Conservation (phyloP, 2,888 invertebrate species). For the Spialia ferax region DNA sequence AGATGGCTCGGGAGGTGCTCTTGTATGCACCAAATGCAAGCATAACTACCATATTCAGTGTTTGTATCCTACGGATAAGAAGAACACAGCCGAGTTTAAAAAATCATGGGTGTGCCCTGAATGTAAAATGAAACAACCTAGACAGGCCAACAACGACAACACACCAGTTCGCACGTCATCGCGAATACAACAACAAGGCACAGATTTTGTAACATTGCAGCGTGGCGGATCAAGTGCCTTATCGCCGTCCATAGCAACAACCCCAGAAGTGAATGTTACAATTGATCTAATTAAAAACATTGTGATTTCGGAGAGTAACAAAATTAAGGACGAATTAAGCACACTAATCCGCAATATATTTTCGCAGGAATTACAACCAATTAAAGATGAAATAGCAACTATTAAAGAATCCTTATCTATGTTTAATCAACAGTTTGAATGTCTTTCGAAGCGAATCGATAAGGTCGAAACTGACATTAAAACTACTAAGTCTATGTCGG, state of each 20-base stretch:
- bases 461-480: neutral
- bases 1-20: neutral
- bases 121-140: neutral
- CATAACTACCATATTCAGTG: neutral
- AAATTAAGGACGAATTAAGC: neutral
- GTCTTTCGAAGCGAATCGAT: neutral
- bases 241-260: neutral
- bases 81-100: neutral
- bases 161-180: neutral
- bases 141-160: neutral
- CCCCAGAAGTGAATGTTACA: neutral
- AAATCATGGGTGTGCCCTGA: neutral
- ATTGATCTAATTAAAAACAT: neutral
- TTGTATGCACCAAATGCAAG: neutral
- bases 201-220: neutral
- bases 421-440: neutral
- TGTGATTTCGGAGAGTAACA: neutral
- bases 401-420: slow-evolving; percentile 1
- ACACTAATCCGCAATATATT: neutral
- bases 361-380: neutral
- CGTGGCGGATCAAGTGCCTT: neutral
- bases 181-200: neutral
- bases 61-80: neutral
- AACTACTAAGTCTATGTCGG: neutral
- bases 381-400: neutral